Base-by-base conservation (phyloP, 2,888 invertebrate species). In the Dasypolia templi region DNA sequence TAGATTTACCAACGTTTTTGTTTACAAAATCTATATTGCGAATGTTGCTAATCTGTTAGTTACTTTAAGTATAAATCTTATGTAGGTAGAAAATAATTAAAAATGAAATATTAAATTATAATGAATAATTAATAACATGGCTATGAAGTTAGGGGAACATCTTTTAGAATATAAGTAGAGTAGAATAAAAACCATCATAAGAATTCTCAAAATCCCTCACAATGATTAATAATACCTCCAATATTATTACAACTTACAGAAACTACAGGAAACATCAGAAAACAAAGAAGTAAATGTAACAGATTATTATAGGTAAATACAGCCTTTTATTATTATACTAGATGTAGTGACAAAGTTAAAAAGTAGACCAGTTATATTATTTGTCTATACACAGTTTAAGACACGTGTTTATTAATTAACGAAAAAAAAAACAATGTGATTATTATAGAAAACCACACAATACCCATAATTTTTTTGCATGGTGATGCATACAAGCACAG, bases 131-230 rank as follows among this genome's bases (percentile, higher is more conserved):
- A 44, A 53, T 68, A 66, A 66, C 61, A 72, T 68, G 56, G 69
- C 51, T 53, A 70, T 68, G 65, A 66, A 73, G 68, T 79, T 77
- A 77, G 77, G 83, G 83, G 83, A 82, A 77, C 84, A 75, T 70
- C 58, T 55, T 62, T 59, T 75, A 81, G 75, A 73, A 65, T 64
- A 44, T 61, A 46, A 64, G 63, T 42, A n/a, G n/a, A n/a, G n/a
- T n/a, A n/a, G n/a, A n/a, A n/a, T 74, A 73, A 26, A 17, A 73
- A 75, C 63, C 17, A 29, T 35, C 19, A 39, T 58, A 55, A 61
- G 46, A 65, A 69, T 46, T 66, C 63, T 55, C 42, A 29, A 46
- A 56, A 46, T 26, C 32, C n/a, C 66, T 63, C 29, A 64, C 1
- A 2, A 49, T 62, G 53, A 66, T 56, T 49, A 77, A 39, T 46